phyloP scores from a whole-genome alignment of 2,113 vertebrate species.

The Gasterosteus nipponicus region DNA sequence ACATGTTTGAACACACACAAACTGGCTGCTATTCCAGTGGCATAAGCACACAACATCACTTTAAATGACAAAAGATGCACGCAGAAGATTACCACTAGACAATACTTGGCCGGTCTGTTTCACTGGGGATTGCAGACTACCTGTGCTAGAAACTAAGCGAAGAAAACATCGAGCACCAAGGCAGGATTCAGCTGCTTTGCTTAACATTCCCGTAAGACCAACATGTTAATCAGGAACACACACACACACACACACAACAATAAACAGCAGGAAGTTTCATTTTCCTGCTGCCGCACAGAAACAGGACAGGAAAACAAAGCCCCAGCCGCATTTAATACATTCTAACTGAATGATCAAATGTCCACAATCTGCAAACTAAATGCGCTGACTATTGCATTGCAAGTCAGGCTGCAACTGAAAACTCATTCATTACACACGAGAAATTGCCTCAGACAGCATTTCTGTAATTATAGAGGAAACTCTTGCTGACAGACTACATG shows the following conservation, averaged over 20 bases:
- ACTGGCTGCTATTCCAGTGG: not conserved
- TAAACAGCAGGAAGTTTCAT: constrained; percentile 66
- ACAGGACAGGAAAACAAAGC: constrained; percentile 43
- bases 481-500: constrained; percentile 2
- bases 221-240: constrained; percentile 36
- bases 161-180: not conserved
- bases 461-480: constrained; percentile 63
- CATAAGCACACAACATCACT: not conserved
- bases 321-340: constrained; percentile 39
- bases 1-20: constrained; percentile 18
- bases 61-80: not conserved
- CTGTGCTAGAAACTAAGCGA: constrained; percentile 10
- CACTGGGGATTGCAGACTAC: not conserved
- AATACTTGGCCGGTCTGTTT: constrained; percentile 5
- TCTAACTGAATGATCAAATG: constrained; percentile 34
- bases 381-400: constrained; percentile 19
- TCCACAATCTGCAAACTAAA: not conserved
- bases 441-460: constrained; percentile 38
- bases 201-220: constrained; percentile 51
- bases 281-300: constrained; percentile 44
- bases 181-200: constrained; percentile 23
- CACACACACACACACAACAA: too few relatives aligned
- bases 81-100: not conserved
- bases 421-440: constrained; percentile 35
- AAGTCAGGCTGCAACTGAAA: constrained; percentile 24